Evolutionary conservation across 2,888 invertebrate genomes (phyloP).

Genomic region (Watsonalla binaria): DNA sequence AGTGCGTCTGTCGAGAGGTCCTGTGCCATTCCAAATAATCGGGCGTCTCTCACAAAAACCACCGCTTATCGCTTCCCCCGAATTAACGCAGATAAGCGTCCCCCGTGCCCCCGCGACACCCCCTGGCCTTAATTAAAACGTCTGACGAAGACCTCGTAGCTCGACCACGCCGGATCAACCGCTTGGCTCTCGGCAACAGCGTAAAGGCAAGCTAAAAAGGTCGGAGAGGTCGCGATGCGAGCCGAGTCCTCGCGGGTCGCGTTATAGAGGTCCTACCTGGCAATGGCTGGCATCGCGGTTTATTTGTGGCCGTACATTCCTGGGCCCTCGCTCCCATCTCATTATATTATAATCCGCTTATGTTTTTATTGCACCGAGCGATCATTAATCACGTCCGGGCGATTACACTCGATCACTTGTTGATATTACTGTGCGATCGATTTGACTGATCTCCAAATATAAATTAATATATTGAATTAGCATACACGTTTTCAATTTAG

Average conservation of each 20-base stretch:
- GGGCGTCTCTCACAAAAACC: constrained; percentile 11
- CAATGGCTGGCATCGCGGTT: constrained; percentile 13
- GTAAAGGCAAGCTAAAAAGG: too few species aligned
- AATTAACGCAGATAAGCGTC: constrained; percentile 40
- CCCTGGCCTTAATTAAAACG: constrained; percentile 46
- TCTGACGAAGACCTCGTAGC: constrained; percentile 22
- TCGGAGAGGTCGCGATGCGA: too few species aligned
- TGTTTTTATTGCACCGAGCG: constrained; percentile 5
- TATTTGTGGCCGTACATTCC: constrained; percentile 12
- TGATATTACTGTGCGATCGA: constrained; percentile 6
- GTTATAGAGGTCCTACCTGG: too few species aligned
- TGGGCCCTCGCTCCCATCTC: too few species aligned
- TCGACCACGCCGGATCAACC: too few species aligned
- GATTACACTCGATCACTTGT: not conserved
- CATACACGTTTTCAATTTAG: not conserved
- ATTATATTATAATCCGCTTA: constrained; percentile 1
- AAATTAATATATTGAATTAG: not conserved
- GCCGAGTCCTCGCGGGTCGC: too few species aligned
- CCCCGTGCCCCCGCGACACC: constrained; percentile 12
- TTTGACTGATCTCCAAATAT: not conserved
- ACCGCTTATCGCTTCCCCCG: constrained; percentile 25
- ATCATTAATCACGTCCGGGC: constrained; percentile 22
- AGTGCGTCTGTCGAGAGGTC: not conserved
- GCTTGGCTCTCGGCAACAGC: too few species aligned
- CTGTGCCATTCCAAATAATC: not conserved